Base-by-base conservation (phyloP, 2,888 invertebrate genomes). In the Chalcis sispes region DNA sequence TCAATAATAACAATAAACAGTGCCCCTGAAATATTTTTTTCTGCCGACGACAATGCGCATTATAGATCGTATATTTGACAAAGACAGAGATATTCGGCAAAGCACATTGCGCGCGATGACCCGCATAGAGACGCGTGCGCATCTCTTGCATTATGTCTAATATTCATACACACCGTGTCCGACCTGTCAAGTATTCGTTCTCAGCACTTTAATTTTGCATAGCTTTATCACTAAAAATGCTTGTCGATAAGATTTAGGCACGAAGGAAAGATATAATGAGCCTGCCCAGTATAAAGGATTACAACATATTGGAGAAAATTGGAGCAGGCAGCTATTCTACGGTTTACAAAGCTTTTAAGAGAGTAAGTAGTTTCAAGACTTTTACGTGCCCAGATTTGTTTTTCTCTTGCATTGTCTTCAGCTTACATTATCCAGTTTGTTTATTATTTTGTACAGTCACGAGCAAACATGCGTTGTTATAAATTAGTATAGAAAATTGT, bases 291-390 rank as follows among this genome's bases (percentile, higher is more conserved):
- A 90, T 94, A 78, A 92, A 92, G 61, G 94, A 94, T 56, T 95
- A 93, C 83, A 91, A 93, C 20, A 90, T 95, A 62, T 91, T 93
- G 2, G 94, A 94, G 82, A 94, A 93, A 88, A 90, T 96, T 10
- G 96, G 96, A 0, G 91, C 92, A 20, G 96, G 96, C 1, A 95
- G 95, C 80, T 96, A 95, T 89, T 95, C 96, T 0, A 93, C 93
- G 0, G 96, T 97, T 0, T 96, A 94, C 86, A 95, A 95, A 89
- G 96, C 95, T 0, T 91, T 91, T 76, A 91, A 91, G 81, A 93
- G 94, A 91, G 94, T 93, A 84, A 81, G 85, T 79, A 15, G 7
- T 42, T 42, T 42, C 1, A 8, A 13, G 7, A 42, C 36, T 36
- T 36, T 36, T 42, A 13, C 42, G 8, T 13, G 42, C 15, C 13